Evolutionary conservation across 2,888 invertebrate species (phyloP).

Genomic region (Vesta saturnalis): DNA sequence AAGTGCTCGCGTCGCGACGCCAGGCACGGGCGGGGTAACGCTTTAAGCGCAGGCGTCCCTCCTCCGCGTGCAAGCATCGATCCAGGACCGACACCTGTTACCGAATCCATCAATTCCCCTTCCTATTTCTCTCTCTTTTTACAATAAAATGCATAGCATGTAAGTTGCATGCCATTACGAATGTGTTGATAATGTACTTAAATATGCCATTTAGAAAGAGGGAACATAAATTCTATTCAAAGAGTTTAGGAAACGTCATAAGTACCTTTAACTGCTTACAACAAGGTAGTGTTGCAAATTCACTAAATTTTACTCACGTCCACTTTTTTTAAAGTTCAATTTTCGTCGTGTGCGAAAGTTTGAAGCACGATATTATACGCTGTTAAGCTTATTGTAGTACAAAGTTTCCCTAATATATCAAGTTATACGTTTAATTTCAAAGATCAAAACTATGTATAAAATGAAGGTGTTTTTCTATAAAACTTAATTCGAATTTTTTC

Average conservation of each 20-base stretch:
- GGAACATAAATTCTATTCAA: not conserved
- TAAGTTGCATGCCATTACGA: slow-evolving; percentile 36
- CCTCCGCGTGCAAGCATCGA: slow-evolving; percentile 56
- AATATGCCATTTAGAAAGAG: not conserved
- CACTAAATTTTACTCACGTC: not conserved
- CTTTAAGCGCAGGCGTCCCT: slow-evolving; percentile 50
- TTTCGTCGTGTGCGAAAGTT: not conserved
- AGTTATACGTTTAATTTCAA: not conserved
- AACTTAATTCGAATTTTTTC: too few species aligned
- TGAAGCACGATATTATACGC: not conserved
- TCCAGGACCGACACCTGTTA: slow-evolving; percentile 62
- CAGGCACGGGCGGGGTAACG: slow-evolving; percentile 55
- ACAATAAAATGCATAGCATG: slow-evolving; percentile 39
- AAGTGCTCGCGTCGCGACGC: slow-evolving; percentile 57
- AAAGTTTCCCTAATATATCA: not conserved
- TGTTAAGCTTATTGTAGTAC: not conserved
- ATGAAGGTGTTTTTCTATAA: too few species aligned
- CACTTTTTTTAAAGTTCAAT: not conserved
- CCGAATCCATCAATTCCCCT: slow-evolving; percentile 52
- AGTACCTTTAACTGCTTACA: not conserved
- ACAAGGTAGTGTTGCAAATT: not conserved
- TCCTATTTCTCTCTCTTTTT: slow-evolving; percentile 42
- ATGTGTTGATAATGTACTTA: not conserved
- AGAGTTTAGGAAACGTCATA: not conserved
- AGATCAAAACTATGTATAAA: too few species aligned